Percentiles rank a stretch among this genome's conserved stretches.
phyloP scores from a whole-genome alignment of 2,797 vertebrate genomes.

The Eulemur rubriventer region DNA sequence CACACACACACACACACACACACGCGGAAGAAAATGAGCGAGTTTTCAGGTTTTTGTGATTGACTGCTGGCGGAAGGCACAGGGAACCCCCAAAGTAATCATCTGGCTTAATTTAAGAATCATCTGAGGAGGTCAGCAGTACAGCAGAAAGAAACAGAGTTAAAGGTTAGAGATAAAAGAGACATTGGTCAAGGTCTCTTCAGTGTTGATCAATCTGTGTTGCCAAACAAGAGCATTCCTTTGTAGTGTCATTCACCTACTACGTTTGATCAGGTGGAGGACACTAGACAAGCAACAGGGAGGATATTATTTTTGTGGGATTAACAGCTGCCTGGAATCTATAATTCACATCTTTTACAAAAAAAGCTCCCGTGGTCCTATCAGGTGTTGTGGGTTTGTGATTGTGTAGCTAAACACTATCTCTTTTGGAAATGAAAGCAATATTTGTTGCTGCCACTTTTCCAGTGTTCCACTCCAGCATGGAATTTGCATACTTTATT shows the following conservation, averaged over 20 bases:
- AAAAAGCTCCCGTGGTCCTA: neutral
- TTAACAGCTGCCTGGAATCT: neutral
- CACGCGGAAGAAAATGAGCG: neutral
- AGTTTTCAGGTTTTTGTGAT: neutral
- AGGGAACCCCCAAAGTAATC: neutral
- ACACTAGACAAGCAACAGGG: neutral
- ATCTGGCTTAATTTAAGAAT: neutral
- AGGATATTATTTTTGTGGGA: neutral
- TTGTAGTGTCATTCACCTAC: neutral
- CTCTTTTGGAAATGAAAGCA: neutral
- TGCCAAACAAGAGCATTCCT: neutral
- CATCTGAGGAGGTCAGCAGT: neutral
- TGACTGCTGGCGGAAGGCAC: neutral
- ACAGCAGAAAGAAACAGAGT: neutral
- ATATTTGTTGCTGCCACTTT: neutral
- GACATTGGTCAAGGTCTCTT: neutral
- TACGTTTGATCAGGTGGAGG: neutral
- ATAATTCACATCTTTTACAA: neutral
- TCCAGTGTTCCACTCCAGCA: neutral
- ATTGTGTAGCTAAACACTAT: neutral
- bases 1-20: neutral
- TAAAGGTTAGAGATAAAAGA: constrained; percentile 47
- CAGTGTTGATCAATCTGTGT: neutral
- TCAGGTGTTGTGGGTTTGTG: neutral
- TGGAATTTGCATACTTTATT: neutral